These are phyloP conservation scores for Andricus grossulariae DNA, from an alignment of 1,140 invertebrate species.

Conservation along the genomic window DNA sequence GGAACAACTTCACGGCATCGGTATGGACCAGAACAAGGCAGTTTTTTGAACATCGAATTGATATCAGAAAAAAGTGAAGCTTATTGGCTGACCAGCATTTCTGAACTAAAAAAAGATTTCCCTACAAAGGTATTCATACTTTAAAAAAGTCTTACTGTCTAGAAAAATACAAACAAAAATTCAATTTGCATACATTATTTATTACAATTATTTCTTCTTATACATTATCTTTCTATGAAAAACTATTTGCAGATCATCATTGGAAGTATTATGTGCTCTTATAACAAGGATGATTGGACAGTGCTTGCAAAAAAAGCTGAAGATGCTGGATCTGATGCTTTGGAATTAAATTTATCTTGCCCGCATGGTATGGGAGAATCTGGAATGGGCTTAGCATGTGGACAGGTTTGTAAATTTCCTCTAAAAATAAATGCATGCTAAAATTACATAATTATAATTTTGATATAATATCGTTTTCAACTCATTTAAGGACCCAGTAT, in stretches of 20 bases:
- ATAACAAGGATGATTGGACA: conserved; percentile 92
- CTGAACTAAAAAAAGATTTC: conserved; percentile 94
- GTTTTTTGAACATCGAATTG: conserved; percentile 98
- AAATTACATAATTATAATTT: conserved; percentile 14
- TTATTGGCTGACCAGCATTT: conserved; percentile 94
- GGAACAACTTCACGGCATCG: conserved; percentile 94
- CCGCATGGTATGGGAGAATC: conserved; percentile 99
- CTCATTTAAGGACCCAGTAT: conserved; percentile 82
- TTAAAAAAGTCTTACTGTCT: background rate
- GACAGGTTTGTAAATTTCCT: conserved; percentile 81
- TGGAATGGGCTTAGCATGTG: conserved; percentile 98
- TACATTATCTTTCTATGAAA: background rate
- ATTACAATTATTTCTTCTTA: conserved; percentile 31
- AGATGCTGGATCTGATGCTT: conserved; percentile 91
- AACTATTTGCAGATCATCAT: conserved; percentile 85
- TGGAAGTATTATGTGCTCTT: conserved; percentile 97
- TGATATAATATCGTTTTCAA: conserved; percentile 9
- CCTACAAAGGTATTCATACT: conserved; percentile 82
- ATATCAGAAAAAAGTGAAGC: conserved; percentile 97
- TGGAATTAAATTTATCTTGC: conserved; percentile 98
- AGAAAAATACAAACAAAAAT: too few relatives aligned
- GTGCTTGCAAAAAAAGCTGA: conserved; percentile 87
- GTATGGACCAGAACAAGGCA: conserved; percentile 95
- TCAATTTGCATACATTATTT: too few relatives aligned
- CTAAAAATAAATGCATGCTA: background rate